A percentile compares a stretch with the other conserved stretches of the same genome.
Conservation (phyloP, 1,140 invertebrate species). For the Heliothis virescens region DNA sequence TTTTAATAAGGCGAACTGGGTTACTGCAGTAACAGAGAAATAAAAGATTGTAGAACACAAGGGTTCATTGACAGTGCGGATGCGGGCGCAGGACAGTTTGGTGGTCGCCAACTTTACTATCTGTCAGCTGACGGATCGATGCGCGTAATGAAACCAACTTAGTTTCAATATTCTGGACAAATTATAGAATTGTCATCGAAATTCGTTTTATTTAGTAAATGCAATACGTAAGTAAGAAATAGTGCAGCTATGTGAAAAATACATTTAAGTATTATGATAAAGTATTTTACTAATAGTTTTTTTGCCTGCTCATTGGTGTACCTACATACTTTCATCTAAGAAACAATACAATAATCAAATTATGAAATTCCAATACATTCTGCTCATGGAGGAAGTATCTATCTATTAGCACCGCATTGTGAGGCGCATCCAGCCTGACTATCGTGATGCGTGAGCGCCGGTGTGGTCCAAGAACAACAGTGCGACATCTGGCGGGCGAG, state of each 20-base stretch:
- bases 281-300: no score
- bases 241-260: no score
- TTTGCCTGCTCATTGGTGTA: no score
- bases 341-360: no score
- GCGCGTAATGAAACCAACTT: constrained; percentile 40
- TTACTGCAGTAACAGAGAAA: constrained; percentile 33
- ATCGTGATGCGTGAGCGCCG: constrained; percentile 33
- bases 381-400: constrained; percentile 18
- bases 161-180: neutral
- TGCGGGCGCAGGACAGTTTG: constrained; percentile 63
- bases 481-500: constrained; percentile 68
- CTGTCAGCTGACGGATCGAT: constrained; percentile 55
- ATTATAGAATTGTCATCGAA: no score
- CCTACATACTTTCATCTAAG: no score
- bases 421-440: neutral
- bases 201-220: no score
- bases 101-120: constrained; percentile 48
- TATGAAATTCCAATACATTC: neutral
- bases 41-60: constrained; percentile 42
- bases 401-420: constrained; percentile 34
- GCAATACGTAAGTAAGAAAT: no score
- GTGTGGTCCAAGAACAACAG: constrained; percentile 47
- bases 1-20: constrained; percentile 18
- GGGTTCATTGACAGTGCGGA: constrained; percentile 66
- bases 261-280: no score